phyloP scores from a whole-genome alignment of 1,140 invertebrate species.

The Drosophila quadrilineata region DNA sequence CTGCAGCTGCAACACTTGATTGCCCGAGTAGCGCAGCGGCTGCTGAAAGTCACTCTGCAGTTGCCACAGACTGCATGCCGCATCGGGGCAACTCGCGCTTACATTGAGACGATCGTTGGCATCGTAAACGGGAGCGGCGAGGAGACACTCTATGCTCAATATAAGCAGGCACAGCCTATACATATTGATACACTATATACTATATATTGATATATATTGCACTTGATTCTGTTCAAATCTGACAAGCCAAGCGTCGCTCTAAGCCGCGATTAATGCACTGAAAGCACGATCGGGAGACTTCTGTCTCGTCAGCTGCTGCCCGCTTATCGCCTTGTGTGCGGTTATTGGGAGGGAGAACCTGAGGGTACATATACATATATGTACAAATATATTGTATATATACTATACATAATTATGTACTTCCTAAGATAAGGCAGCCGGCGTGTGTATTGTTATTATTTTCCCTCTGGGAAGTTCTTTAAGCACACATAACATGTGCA shows the following conservation, averaged over 20 bases:
- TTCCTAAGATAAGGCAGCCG: slow-evolving; percentile 24
- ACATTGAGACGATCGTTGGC: slow-evolving; percentile 23
- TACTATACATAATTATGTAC: background rate
- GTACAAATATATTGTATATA: background rate
- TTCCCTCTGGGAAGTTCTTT: slow-evolving; percentile 23
- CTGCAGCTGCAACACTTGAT: slow-evolving; percentile 7
- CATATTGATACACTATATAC: slow-evolving; percentile 14
- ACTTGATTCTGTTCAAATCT: background rate
- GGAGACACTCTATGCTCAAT: background rate
- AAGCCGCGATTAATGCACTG: slow-evolving; percentile 29
- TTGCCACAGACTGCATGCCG: slow-evolving; percentile 37
- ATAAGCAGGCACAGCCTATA: slow-evolving; percentile 7
- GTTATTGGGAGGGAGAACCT: background rate
- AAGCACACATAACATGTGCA: background rate
- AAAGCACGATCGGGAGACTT: slow-evolving; percentile 16
- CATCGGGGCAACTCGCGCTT: slow-evolving; percentile 41
- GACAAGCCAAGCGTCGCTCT: slow-evolving; percentile 32
- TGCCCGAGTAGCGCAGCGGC: slow-evolving; percentile 14
- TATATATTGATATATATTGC: slow-evolving; percentile 2
- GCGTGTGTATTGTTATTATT: slow-evolving; percentile 35
- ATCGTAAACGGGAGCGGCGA: background rate
- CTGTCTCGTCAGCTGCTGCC: slow-evolving; percentile 4
- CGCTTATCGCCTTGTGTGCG: slow-evolving; percentile 11
- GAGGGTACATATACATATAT: background rate
- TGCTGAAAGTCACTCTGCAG: background rate